These are phyloP conservation scores for Pasiphila rectangulata DNA, from an alignment of 2,888 invertebrate species.

Conservation along the genomic window DNA sequence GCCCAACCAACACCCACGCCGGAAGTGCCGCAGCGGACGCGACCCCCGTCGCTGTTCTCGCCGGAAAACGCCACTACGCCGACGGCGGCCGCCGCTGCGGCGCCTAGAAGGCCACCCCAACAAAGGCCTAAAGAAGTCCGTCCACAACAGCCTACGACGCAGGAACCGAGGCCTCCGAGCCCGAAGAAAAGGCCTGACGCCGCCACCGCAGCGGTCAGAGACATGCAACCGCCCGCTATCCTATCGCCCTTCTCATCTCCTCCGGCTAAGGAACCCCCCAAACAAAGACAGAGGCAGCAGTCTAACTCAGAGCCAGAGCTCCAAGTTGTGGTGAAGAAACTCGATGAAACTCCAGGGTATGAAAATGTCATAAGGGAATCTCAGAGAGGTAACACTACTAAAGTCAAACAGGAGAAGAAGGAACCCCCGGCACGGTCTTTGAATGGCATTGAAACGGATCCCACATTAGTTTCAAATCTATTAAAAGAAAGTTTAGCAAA, in stretches of 20 bases:
- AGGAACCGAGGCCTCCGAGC: constrained; percentile 45
- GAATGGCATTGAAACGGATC: constrained; percentile 87
- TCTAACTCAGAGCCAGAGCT: constrained; percentile 82
- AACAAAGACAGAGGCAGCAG: constrained; percentile 57
- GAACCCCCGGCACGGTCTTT: constrained; percentile 55
- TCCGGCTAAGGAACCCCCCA: constrained; percentile 49
- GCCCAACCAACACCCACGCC: constrained; percentile 11
- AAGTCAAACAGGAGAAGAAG: constrained; percentile 59
- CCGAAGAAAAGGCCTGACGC: constrained; percentile 65
- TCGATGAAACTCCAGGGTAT: constrained; percentile 83
- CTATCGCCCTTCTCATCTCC: constrained; percentile 78
- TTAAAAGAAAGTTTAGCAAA: constrained; percentile 83
- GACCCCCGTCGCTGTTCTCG: constrained; percentile 84
- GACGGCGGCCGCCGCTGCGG: constrained; percentile 60
- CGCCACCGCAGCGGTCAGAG: constrained; percentile 56
- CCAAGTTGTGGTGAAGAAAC: constrained; percentile 82
- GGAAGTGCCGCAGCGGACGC: constrained; percentile 52
- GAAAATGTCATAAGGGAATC: constrained; percentile 81
- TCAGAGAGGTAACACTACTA: constrained; percentile 65
- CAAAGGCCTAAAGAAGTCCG: constrained; percentile 46
- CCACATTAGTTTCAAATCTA: constrained; percentile 85
- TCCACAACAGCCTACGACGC: constrained; percentile 42
- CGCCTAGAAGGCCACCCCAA: constrained; percentile 40
- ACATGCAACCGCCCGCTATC: constrained; percentile 68
- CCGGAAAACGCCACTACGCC: constrained; percentile 82